Base-by-base conservation (phyloP, 2,797 vertebrate species). In the Rhinella marina region DNA sequence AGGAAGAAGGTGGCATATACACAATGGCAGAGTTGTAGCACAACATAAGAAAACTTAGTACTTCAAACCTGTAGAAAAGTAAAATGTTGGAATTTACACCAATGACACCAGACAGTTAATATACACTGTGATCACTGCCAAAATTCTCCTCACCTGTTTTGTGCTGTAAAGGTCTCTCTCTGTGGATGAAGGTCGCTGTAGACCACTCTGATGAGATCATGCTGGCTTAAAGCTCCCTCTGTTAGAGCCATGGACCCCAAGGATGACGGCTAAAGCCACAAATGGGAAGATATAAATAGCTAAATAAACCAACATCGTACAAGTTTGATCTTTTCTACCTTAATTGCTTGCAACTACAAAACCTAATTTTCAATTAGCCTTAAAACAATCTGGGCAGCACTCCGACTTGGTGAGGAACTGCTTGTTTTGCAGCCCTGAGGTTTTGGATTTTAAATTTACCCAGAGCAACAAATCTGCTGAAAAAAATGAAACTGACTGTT, bases 21-120 rank as follows among this genome's bases (percentile, higher is more conserved):
- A 99, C 98, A 92, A 99, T 97, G 82, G 97, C 96, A 73, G 98
- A 98, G 95, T 99, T 99, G 93, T 99, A 99, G 92, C 97, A 99
- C 88, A 99, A 93, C 98, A 99, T 97, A 86, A 99, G 98, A 95
- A 99, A 99, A 92, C 97, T 97, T 91, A 99, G 93, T 90, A 99
- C 97, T 93, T 99, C 97, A 92, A 99, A 99, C 93, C 98, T 99
- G 93, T 61, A 81, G 83, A 91, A 56, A 92, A 90, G 85, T 16
- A 86, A 27, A 85, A 68, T 61, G 23, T 27, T 62, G 9, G 12
- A 54, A n/a, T 48, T 11, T 13, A 23, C 21, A 23, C 21, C 0
- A 4, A 23, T 1, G 8, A 25, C 75, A 77, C n/a, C 1, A 23
- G 16, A 76, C 4, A n/a, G 48, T n/a, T 27, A 72, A 41, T n/a